Evolutionary conservation across 2,113 vertebrate species (phyloP).

Genomic region (Neofelis nebulosa): DNA sequence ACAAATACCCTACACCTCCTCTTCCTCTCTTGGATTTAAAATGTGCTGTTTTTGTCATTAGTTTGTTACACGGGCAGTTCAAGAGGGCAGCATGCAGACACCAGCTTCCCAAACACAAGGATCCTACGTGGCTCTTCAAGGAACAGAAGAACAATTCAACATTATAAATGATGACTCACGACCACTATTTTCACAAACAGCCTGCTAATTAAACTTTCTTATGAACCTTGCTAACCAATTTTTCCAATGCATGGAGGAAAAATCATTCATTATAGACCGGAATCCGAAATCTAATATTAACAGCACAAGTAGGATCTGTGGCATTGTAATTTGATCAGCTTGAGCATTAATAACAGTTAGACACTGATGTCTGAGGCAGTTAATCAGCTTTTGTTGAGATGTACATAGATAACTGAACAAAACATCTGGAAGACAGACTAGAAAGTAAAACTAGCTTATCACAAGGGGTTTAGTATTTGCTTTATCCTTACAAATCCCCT

Average conservation of each 20-base stretch:
- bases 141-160: slow-evolving; percentile 72
- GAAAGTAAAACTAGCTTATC: slow-evolving; percentile 65
- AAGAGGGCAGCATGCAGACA: slow-evolving; percentile 53
- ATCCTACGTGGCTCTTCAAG: slow-evolving; percentile 57
- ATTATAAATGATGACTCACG: slow-evolving; percentile 81
- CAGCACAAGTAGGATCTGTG: slow-evolving; percentile 81
- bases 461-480: not conserved
- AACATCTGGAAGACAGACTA: slow-evolving; percentile 80
- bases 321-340: slow-evolving; percentile 84
- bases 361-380: slow-evolving; percentile 79
- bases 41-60: slow-evolving; percentile 76
- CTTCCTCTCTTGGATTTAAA: slow-evolving; percentile 61
- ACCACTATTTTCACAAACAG: slow-evolving; percentile 83
- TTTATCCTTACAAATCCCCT: slow-evolving; percentile 1
- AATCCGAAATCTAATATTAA: slow-evolving; percentile 86
- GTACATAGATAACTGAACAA: slow-evolving; percentile 75
- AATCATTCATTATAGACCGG: slow-evolving; percentile 84
- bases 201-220: slow-evolving; percentile 86
- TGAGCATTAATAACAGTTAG: slow-evolving; percentile 83
- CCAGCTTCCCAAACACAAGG: slow-evolving; percentile 60
- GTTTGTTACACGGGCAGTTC: slow-evolving; percentile 72
- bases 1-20: not conserved
- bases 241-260: slow-evolving; percentile 83
- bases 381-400: slow-evolving; percentile 82
- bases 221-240: slow-evolving; percentile 84